Evolutionary conservation across 2,797 vertebrate species (phyloP), one percentile per base, ranked within the genome.

Genomic region (Mareca strepera): DNA sequence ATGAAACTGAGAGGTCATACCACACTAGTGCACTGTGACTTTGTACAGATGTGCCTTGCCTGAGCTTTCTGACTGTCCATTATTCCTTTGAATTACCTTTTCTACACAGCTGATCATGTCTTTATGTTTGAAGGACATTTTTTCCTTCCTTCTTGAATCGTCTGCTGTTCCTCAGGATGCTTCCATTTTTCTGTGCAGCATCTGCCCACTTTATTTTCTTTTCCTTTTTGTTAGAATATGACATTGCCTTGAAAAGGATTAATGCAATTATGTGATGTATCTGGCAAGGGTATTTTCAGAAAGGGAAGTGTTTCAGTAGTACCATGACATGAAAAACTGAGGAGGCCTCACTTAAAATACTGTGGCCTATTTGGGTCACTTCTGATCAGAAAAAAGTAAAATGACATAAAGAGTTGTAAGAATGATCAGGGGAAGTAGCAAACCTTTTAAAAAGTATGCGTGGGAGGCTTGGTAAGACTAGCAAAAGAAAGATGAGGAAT

Each of bases 1-100:
- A 2, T 25, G 81, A 90, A 67, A 52, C 77, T 82, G 55, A 93
- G 93, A 74, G 80, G 43, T 70, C 0, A 1, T 60, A 75, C 63
- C 39, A 82, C 86, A 74, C 73, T 14, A 26, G 17, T 0, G 2
- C 3, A 0, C 64, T 41, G 39, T 78, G 87, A 68, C 93, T 94
- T 90, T 59, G 41, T 91, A 70, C 77, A 88, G 88, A 66, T 82
- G 55, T 69, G 73, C 77, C 88, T 90, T 73, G 50, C 63, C 46
- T 93, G 74, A 52, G 77, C 68, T 92, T 90, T 88, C 91, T 88
- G 82, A 43, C 80, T 91, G 88, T 39, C 76, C 43, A 59, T 94
- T 90, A 88, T 94, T 79, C 69, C 88, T 88, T 84, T 86, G 80
- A 92, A 94, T 91, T 86, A 94, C 66, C 88, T 94, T 95, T 92